Evolutionary conservation across 1,140 invertebrate genomes (phyloP), one percentile per base, ranked within the genome.

Genomic region (Heliconius himera): DNA sequence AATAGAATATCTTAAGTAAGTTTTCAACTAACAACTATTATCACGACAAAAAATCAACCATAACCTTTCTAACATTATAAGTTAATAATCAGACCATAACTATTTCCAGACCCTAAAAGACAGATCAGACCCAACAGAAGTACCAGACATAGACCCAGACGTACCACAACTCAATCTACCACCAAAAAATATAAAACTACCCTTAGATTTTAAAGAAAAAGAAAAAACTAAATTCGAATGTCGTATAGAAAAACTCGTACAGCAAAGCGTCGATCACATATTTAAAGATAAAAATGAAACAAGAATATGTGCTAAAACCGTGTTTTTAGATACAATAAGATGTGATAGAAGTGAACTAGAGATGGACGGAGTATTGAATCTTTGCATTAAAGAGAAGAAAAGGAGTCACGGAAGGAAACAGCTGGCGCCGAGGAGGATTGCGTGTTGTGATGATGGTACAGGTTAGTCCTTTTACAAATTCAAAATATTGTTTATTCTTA

Each of bases 191-290:
- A n/a, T 29, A 29, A 66, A 66, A 66, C 26, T 66, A 26, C 60
- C 60, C 22, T 66, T 22, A 29, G 22, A 29, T 16, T 66, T 29
- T 16, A 66, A 26, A 74, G 83, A 90, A 36, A 83, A 80, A 74
- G 82, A 90, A 36, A 83, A 80, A 71, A 84, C 87, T 11, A 85
- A 90, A n/a, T 93, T 93, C 82, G 89, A 93, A 73, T 93, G 90
- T 60, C 84, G 90, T 16, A 88, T 94, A 56, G 92, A 91, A 8
- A 93, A 93, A 66, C 66, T 94, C 1, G 93, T 94, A 0, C 88
- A 92, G 33, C 87, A 92, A 36, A 91, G 89, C 36, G 92, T 93
- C 0, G 91, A 93, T n/a, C 91, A 93, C 51, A 90, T 94, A 8
- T 93, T 86, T 60, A 92, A 88, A 75, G 87, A 86, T 26, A 88